A percentile compares a stretch with the other conserved stretches of the same genome.
phyloP scores from a whole-genome alignment of 2,888 invertebrate genomes.

The Iselma pallidipennis region DNA sequence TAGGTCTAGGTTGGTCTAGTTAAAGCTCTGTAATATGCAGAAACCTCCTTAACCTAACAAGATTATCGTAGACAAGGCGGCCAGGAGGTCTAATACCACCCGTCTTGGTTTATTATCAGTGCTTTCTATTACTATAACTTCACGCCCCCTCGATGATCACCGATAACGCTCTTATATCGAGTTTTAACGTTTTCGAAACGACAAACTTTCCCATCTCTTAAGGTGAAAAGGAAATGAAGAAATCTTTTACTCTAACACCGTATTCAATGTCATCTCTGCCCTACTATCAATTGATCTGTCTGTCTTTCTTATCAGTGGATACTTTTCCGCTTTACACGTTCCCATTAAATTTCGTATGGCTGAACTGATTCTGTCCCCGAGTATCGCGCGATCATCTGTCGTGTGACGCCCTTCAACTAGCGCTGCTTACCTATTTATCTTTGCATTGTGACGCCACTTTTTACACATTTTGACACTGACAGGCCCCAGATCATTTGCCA shows the following conservation, averaged over 20 bases:
- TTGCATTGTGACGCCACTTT: constrained; percentile 41
- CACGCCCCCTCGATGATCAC: constrained; percentile 17
- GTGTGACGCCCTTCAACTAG: constrained; percentile 32
- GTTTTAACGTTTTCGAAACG: constrained; percentile 26
- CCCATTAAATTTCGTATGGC: constrained; percentile 51
- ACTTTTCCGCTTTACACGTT: constrained; percentile 54
- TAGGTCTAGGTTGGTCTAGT: constrained; percentile 52
- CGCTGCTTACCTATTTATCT: constrained; percentile 39
- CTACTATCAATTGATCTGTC: constrained; percentile 55
- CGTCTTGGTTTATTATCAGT: constrained; percentile 41
- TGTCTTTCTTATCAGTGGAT: constrained; percentile 54
- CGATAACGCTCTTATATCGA: constrained; percentile 22
- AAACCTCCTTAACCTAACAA: constrained; percentile 75
- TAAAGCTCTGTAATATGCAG: constrained; percentile 72
- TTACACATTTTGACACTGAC: constrained; percentile 39
- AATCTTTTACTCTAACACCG: constrained; percentile 46
- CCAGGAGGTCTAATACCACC: constrained; percentile 55
- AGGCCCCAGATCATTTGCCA: constrained; percentile 43
- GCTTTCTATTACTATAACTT: constrained; percentile 16
- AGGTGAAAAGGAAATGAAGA: constrained; percentile 52
- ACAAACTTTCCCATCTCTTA: constrained; percentile 35
- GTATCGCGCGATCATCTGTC: constrained; percentile 46
- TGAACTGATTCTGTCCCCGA: constrained; percentile 39
- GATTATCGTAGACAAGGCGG: constrained; percentile 69
- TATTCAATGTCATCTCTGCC: constrained; percentile 53